phyloP scores from a whole-genome alignment of 2,888 invertebrate species.

The Quadroppia sp. region DNA sequence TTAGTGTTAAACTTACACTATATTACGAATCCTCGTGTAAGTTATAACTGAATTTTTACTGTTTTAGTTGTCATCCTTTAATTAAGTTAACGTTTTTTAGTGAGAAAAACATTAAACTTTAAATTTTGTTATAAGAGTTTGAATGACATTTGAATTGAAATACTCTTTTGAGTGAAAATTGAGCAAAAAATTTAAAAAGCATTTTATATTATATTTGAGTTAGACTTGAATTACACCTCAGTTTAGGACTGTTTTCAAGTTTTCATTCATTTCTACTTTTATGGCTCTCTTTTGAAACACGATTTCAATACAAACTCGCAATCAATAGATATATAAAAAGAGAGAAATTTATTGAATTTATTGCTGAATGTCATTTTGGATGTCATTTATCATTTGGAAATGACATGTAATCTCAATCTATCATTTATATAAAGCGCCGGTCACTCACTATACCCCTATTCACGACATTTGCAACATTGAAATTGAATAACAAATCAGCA shows the following conservation, averaged over 20 bases:
- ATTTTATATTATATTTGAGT: not conserved
- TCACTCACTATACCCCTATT: not conserved
- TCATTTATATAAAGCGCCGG: constrained; percentile 23
- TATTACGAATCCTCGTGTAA: too few species aligned
- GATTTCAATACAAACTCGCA: not conserved
- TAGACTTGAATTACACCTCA: not conserved
- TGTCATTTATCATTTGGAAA: constrained; percentile 34
- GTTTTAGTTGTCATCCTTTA: not conserved
- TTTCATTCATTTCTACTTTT: not conserved
- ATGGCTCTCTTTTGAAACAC: not conserved
- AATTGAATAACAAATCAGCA: constrained; percentile 26
- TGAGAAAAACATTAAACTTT: not conserved
- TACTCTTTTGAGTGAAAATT: not conserved
- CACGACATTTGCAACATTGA: constrained; percentile 31
- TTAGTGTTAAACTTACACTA: too few species aligned
- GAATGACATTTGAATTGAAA: not conserved
- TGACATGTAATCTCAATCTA: constrained; percentile 26
- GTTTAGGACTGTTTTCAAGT: not conserved
- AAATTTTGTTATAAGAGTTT: not conserved
- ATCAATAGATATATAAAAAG: not conserved
- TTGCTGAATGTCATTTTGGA: too few species aligned
- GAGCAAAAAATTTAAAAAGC: not conserved
- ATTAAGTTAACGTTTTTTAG: not conserved
- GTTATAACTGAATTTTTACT: not conserved
- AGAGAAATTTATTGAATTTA: constrained; percentile 21